A percentile compares a stretch with the other conserved stretches of the same genome.
Conservation (phyloP, 2,797 vertebrate genomes). For the Myotis planiceps region DNA sequence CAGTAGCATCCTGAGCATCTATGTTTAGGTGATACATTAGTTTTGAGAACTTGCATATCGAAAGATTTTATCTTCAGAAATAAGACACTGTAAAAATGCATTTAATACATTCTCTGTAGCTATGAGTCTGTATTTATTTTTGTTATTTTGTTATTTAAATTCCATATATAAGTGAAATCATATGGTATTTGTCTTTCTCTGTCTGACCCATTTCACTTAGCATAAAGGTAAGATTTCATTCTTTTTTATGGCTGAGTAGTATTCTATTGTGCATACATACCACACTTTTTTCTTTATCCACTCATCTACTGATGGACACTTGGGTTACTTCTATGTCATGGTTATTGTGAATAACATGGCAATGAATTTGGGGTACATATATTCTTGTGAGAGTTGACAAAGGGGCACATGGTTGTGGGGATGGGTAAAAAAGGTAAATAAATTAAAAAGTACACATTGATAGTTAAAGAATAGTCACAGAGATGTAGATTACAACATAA, state of each 20-base stretch:
- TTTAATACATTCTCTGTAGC: neutral
- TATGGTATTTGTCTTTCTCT: neutral
- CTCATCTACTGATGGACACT: neutral
- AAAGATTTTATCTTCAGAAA: slow-evolving; percentile 3
- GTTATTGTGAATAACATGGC: neutral
- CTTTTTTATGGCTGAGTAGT: neutral
- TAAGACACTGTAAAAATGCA: neutral
- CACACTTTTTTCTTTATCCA: neutral
- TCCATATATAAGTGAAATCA: neutral
- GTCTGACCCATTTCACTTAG: neutral
- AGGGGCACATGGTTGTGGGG: neutral
- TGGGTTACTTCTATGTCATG: no score
- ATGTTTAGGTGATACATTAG: neutral
- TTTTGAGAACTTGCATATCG: neutral
- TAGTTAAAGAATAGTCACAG: neutral
- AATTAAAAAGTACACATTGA: neutral
- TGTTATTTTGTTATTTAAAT: neutral
- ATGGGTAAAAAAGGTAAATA: neutral
- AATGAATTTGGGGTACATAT: neutral
- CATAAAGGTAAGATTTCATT: neutral
- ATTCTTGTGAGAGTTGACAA: neutral
- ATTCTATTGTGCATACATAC: neutral
- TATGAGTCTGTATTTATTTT: neutral
- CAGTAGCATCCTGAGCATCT: neutral
- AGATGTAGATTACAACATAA: neutral